phyloP scores from a whole-genome alignment of 2,113 vertebrate genomes.

The Ceuthmochares aereus region DNA sequence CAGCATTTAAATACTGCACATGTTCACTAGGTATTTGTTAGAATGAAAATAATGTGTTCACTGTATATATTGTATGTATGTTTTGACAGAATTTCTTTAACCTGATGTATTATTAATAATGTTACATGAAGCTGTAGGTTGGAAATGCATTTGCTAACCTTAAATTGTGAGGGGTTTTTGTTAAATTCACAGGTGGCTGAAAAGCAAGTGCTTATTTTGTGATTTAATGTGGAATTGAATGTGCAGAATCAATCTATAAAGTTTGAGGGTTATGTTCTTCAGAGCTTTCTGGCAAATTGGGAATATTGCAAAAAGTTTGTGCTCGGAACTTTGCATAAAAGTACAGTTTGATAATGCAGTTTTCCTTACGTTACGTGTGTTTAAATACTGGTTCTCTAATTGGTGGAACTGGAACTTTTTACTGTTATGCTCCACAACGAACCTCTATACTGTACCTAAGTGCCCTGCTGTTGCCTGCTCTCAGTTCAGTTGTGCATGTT shows the following conservation, averaged over 20 bases:
- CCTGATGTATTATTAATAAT: conserved; percentile 33
- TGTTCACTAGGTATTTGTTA: conserved; percentile 30
- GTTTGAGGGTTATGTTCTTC: background rate
- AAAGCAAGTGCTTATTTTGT: background rate
- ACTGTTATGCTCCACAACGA: background rate
- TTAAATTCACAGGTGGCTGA: conserved; percentile 40
- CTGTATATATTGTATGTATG: conserved; percentile 36
- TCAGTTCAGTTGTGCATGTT: background rate
- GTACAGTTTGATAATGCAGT: background rate
- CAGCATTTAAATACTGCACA: conserved; percentile 19
- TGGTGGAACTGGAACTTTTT: background rate
- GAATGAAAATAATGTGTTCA: conserved; percentile 37
- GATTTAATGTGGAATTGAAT: conserved; percentile 32
- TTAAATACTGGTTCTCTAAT: background rate
- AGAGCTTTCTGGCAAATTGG: conserved; percentile 16
- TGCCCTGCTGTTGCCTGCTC: background rate
- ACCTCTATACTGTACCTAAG: background rate
- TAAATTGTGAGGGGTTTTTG: conserved; percentile 7
- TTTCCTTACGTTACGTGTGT: background rate
- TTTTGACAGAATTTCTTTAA: conserved; percentile 53
- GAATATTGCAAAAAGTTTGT: conserved; percentile 16
- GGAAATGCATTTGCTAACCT: conserved; percentile 28
- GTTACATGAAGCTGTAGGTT: conserved; percentile 28
- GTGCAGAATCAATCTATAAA: conserved; percentile 23
- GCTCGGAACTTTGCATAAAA: conserved; percentile 3